These are phyloP conservation scores for Chaetorhynchus papuensis DNA, from an alignment of 2,113 vertebrate species.

Conservation along the genomic window DNA sequence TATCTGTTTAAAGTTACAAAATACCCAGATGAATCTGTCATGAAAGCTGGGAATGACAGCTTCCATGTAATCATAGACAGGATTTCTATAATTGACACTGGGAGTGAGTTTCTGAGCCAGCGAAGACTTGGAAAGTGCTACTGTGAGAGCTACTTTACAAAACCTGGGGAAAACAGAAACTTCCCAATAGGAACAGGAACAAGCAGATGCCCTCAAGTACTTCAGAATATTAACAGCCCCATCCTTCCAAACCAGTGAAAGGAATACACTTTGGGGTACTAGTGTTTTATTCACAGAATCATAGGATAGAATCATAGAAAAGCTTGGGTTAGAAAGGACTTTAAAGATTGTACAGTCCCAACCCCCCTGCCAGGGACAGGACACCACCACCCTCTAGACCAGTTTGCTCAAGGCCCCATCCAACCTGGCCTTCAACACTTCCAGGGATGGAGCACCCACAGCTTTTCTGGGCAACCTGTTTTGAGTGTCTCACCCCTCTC, in stretches of 20 bases:
- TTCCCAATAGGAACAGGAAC: neutral
- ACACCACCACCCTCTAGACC: neutral
- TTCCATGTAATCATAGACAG: neutral
- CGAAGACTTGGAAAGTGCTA: neutral
- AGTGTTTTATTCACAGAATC: neutral
- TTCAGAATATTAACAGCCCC: neutral
- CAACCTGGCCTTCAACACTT: neutral
- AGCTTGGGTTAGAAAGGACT: neutral
- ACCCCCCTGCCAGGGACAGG: neutral
- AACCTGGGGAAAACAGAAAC: neutral
- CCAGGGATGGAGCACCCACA: neutral
- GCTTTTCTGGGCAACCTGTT: accelerated
- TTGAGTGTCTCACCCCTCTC: accelerated
- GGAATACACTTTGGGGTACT: neutral
- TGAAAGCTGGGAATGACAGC: neutral
- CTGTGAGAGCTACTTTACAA: neutral
- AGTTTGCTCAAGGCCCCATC: neutral
- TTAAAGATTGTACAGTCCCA: neutral
- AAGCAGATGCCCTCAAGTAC: neutral
- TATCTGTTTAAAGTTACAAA: neutral
- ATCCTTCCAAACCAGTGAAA: neutral
- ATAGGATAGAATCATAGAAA: neutral
- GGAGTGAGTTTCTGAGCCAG: neutral
- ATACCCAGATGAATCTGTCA: neutral
- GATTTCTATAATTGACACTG: neutral